phyloP scores from a whole-genome alignment of 2,888 invertebrate genomes.

The Thelaira solivaga region DNA sequence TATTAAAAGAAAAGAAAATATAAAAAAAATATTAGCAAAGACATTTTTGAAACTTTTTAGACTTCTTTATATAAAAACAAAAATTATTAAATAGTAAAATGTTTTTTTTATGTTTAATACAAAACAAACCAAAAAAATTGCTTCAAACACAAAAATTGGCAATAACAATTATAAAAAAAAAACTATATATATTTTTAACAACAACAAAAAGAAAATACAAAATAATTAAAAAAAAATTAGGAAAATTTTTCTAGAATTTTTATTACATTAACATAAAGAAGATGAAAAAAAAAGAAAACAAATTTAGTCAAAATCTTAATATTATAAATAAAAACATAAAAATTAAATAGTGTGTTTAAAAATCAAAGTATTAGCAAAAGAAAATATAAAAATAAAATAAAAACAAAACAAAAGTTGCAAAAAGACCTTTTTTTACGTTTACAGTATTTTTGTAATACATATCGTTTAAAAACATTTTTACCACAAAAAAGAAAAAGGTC shows the following conservation, averaged over 20 bases:
- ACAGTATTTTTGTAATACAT: conserved; percentile 62
- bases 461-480: conserved; percentile 54
- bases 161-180: conserved; percentile 55
- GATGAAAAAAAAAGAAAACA: no score
- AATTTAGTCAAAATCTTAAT: conserved; percentile 51
- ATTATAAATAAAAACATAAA: conserved; percentile 29
- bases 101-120: conserved; percentile 48
- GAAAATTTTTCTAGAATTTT: conserved; percentile 75
- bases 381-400: no score
- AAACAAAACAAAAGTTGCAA: no score
- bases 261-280: conserved; percentile 66
- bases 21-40: conserved; percentile 60
- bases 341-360: conserved; percentile 49
- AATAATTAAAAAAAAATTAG: conserved; percentile 47
- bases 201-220: not conserved
- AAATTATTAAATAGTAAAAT: conserved; percentile 66
- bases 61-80: conserved; percentile 60
- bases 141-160: conserved; percentile 59
- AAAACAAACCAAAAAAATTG: conserved; percentile 49
- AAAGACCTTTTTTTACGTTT: conserved; percentile 53
- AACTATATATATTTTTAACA: conserved; percentile 48
- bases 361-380: conserved; percentile 51
- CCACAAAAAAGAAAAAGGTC: conserved; percentile 48
- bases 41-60: conserved; percentile 63
- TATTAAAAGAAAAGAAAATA: conserved; percentile 52